A percentile compares a stretch with the other conserved stretches of the same genome.
Conservation (phyloP, 1,140 invertebrate species). For the Ooceraea biroi region DNA sequence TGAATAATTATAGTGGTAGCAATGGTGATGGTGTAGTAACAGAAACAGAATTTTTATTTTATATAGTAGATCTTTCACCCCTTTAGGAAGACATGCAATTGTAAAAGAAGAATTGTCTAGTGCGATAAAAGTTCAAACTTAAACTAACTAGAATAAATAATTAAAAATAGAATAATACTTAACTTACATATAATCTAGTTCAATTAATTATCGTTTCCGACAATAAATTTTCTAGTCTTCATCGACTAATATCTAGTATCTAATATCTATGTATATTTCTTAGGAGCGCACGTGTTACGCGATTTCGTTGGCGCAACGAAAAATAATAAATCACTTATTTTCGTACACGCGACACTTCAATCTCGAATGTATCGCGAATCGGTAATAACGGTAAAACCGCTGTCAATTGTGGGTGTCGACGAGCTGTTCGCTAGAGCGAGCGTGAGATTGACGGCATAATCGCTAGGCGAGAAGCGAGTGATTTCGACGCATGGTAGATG, state of each 20-base stretch:
- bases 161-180: neutral
- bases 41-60: constrained; percentile 6
- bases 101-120: neutral
- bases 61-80: neutral
- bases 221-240: too few species aligned
- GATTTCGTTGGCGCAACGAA: neutral
- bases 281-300: neutral
- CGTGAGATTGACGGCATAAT: constrained; percentile 55
- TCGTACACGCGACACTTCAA: neutral
- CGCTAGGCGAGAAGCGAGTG: constrained; percentile 55
- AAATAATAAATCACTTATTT: constrained; percentile 18
- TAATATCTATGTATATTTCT: neutral
- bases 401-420: constrained; percentile 33
- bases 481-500: constrained; percentile 56
- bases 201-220: too few species aligned
- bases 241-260: too few species aligned
- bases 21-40: neutral
- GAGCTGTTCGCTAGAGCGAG: constrained; percentile 37
- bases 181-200: neutral
- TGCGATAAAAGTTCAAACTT: neutral
- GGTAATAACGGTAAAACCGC: constrained; percentile 1
- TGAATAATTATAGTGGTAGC: constrained; percentile 42
- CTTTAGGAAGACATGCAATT: neutral
- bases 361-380: constrained; percentile 8
- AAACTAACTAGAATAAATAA: too few species aligned